These are phyloP conservation scores for Macroramphosus scolopax DNA, from an alignment of 2,797 vertebrate genomes.

Conservation along the genomic window DNA sequence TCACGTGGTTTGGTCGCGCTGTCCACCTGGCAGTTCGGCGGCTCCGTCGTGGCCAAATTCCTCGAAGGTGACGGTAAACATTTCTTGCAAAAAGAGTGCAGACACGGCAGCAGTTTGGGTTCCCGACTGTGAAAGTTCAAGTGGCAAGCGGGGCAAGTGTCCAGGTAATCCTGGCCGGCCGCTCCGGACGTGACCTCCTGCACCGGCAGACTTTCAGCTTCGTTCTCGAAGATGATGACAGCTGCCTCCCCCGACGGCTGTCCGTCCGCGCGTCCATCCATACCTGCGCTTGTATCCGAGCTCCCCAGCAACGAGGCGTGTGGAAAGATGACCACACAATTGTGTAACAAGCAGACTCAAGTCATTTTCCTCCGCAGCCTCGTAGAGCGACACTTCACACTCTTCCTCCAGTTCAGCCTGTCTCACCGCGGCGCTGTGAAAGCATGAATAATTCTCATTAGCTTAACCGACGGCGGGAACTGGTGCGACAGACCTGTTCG, in stretches of 20 bases:
- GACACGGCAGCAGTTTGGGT: conserved; percentile 87
- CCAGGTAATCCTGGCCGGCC: conserved; percentile 78
- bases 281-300: conserved; percentile 7
- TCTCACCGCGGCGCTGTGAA: too few relatives aligned
- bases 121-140: conserved; percentile 84
- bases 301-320: too few relatives aligned
- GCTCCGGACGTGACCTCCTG: conserved; percentile 70
- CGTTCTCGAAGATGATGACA: conserved; percentile 74
- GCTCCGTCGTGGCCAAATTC: conserved; percentile 75
- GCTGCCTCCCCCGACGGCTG: conserved; percentile 23
- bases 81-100: conserved; percentile 86
- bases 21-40: conserved; percentile 32
- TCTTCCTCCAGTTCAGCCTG: too few relatives aligned
- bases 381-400: too few relatives aligned
- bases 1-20: conserved; percentile 60
- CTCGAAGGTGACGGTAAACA: conserved; percentile 83
- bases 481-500: too few relatives aligned
- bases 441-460: too few relatives aligned
- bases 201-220: conserved; percentile 84
- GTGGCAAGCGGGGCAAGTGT: conserved; percentile 84
- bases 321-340: too few relatives aligned
- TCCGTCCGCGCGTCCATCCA: conserved; percentile 17
- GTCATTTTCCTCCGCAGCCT: too few relatives aligned
- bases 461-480: too few relatives aligned
- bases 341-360: too few relatives aligned